Evolutionary conservation across 2,797 vertebrate genomes (phyloP).

Genomic region (Lithobates sylvaticus): DNA sequence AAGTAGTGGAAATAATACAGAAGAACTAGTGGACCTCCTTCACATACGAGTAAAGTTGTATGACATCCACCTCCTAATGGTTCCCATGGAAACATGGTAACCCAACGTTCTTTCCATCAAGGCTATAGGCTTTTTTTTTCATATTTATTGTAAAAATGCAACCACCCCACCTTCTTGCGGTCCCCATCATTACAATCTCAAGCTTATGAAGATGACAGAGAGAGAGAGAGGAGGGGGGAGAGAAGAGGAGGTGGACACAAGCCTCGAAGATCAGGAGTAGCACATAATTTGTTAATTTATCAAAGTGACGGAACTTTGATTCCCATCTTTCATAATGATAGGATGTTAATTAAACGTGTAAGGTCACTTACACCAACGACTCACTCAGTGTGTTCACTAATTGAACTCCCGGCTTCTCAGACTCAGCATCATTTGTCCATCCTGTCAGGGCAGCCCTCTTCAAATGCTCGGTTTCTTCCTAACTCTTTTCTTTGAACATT

Average conservation of each 20-base stretch:
- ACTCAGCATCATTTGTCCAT: constrained; percentile 63
- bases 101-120: too few species aligned
- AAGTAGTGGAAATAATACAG: too few species aligned
- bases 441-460: constrained; percentile 51
- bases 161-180: background rate
- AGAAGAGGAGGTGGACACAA: background rate
- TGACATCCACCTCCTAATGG: too few species aligned
- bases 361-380: constrained; percentile 65
- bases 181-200: background rate
- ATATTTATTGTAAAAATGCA: background rate
- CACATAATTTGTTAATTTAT: constrained; percentile 67
- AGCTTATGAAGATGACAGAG: background rate
- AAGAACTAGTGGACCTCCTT: too few species aligned
- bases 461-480: background rate
- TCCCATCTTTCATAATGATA: constrained; percentile 67
- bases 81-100: too few species aligned
- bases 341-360: constrained; percentile 68
- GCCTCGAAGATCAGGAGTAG: constrained; percentile 39
- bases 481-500: background rate
- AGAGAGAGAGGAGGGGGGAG: background rate
- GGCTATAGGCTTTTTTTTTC: too few species aligned
- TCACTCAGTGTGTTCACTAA: constrained; percentile 62
- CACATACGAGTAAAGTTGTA: too few species aligned
- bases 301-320: constrained; percentile 65
- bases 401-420: constrained; percentile 60